Percentiles rank a stretch among this genome's conserved stretches.
These are phyloP conservation scores for Hofmannophila pseudospretella DNA, from an alignment of 2,888 invertebrate species.

Conservation along the genomic window DNA sequence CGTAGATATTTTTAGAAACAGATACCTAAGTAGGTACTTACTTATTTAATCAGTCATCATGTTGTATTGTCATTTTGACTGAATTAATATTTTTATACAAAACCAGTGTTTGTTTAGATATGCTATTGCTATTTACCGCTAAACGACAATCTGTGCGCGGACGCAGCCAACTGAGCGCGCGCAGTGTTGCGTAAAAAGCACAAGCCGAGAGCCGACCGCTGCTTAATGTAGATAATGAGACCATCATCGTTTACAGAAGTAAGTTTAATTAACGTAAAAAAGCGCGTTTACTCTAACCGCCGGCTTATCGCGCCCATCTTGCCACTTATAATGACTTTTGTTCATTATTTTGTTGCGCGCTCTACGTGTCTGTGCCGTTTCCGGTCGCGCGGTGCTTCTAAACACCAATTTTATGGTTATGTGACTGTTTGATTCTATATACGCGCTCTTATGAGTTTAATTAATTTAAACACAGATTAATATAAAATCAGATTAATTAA, in stretches of 20 bases:
- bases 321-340: conserved; percentile 71
- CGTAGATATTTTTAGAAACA: too few relatives aligned
- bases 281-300: conserved; percentile 71
- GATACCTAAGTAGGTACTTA: too few relatives aligned
- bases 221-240: conserved; percentile 62
- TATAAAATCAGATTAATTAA: too few relatives aligned
- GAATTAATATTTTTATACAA: too few relatives aligned
- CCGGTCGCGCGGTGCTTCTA: conserved; percentile 52
- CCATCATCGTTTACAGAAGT: conserved; percentile 71
- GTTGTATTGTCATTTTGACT: too few relatives aligned
- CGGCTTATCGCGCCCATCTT: conserved; percentile 62
- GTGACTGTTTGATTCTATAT: conserved; percentile 50
- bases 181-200: conserved; percentile 56
- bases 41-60: too few relatives aligned
- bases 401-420: conserved; percentile 63
- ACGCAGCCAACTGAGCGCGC: conserved; percentile 12
- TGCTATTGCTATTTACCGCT: conserved; percentile 24
- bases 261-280: conserved; percentile 77
- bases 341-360: conserved; percentile 70
- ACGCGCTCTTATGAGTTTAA: conserved; percentile 34
- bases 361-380: conserved; percentile 56
- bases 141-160: conserved; percentile 23
- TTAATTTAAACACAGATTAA: conserved; percentile 43
- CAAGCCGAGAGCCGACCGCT: conserved; percentile 35
- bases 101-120: too few relatives aligned